A percentile compares a stretch with the other conserved stretches of the same genome.
These are phyloP conservation scores for Epinotia brunnichana DNA, from an alignment of 2,888 invertebrate genomes.

Conservation along the genomic window DNA sequence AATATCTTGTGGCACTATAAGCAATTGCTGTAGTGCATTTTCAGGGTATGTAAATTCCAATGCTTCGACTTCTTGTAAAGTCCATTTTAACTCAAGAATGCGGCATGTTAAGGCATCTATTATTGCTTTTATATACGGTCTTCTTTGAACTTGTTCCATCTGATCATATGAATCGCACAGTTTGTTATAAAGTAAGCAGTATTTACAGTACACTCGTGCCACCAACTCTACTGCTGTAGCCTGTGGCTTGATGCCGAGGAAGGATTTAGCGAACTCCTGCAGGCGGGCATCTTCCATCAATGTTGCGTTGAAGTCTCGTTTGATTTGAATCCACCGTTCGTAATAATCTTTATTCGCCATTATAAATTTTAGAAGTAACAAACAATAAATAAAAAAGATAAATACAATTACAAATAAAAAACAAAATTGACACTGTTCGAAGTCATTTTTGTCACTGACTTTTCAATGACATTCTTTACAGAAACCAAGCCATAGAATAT, in stretches of 20 bases:
- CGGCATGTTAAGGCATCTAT: slow-evolving; percentile 84
- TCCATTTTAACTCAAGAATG: slow-evolving; percentile 83
- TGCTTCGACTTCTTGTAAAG: slow-evolving; percentile 82
- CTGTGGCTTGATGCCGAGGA: slow-evolving; percentile 74
- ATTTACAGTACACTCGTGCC: slow-evolving; percentile 79
- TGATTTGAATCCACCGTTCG: slow-evolving; percentile 69
- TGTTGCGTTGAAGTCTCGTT: slow-evolving; percentile 59
- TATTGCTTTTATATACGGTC: slow-evolving; percentile 81
- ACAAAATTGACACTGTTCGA: not conserved
- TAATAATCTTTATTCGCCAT: slow-evolving; percentile 74
- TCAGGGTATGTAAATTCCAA: slow-evolving; percentile 89
- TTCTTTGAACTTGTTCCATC: slow-evolving; percentile 85
- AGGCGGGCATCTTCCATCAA: slow-evolving; percentile 66
- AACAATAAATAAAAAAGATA: not conserved
- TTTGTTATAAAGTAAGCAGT: slow-evolving; percentile 81
- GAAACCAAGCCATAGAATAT: not conserved
- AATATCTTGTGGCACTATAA: slow-evolving; percentile 87
- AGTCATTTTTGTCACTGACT: slow-evolving; percentile 11
- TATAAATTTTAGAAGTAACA: not conserved
- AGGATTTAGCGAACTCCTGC: slow-evolving; percentile 63
- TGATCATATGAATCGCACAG: slow-evolving; percentile 85
- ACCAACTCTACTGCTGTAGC: slow-evolving; percentile 77
- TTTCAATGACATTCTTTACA: slow-evolving; percentile 7
- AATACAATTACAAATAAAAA: not conserved
- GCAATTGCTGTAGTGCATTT: slow-evolving; percentile 86